phyloP scores from a whole-genome alignment of 2,888 invertebrate species.

The Himalopsyche japonica region DNA sequence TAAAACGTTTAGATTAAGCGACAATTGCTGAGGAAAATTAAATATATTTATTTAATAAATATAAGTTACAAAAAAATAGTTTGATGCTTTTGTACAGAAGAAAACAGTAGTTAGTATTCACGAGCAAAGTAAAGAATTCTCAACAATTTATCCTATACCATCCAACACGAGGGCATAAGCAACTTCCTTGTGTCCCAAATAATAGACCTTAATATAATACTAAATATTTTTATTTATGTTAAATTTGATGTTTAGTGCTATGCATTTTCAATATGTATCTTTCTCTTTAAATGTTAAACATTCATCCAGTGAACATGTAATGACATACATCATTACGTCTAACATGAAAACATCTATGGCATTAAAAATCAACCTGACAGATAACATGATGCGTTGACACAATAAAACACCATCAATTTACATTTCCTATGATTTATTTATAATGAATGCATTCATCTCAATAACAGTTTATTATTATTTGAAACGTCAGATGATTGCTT shows the following conservation, averaged over 20 bases:
- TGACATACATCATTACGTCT: not conserved
- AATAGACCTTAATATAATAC: no score
- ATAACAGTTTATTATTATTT: not conserved
- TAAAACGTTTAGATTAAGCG: no score
- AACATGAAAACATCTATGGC: not conserved
- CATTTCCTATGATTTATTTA: not conserved
- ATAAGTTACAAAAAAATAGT: no score
- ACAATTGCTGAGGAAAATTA: no score
- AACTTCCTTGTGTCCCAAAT: no score
- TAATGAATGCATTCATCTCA: not conserved
- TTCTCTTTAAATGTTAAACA: not conserved
- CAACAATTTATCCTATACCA: no score
- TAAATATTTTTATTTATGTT: no score
- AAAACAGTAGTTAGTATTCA: no score
- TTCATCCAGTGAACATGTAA: not conserved
- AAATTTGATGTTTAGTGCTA: not conserved
- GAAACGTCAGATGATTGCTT: not conserved
- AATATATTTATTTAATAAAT: no score
- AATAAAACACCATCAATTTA: not conserved
- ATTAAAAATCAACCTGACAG: not conserved
- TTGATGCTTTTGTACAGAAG: no score
- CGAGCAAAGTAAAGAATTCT: no score
- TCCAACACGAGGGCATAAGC: no score
- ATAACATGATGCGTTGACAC: not conserved
- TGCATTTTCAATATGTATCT: not conserved